A percentile compares a stretch with the other conserved stretches of the same genome.
Evolutionary conservation across 2,888 invertebrate genomes (phyloP).

Genomic region (Eristalis pertinax): DNA sequence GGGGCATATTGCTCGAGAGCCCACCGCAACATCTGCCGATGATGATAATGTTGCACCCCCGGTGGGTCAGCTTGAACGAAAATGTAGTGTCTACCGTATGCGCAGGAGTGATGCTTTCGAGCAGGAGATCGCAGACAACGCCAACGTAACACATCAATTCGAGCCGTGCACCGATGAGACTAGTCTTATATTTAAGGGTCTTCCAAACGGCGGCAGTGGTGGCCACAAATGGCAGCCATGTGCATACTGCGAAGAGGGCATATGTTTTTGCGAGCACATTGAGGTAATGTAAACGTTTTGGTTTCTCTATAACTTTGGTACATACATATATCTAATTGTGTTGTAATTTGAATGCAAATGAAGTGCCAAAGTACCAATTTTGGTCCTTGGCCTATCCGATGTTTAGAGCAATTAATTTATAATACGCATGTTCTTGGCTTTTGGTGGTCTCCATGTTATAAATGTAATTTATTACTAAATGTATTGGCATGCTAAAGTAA

Average conservation of each 20-base stretch:
- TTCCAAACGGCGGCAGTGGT: constrained; percentile 75
- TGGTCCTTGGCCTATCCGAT: constrained; percentile 27
- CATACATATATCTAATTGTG: constrained; percentile 34
- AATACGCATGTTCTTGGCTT: constrained; percentile 67
- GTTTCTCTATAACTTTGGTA: not conserved
- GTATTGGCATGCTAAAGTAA: constrained; percentile 59
- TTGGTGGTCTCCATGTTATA: constrained; percentile 48
- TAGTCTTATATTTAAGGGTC: constrained; percentile 79
- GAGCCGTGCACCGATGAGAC: constrained; percentile 80
- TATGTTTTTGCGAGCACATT: constrained; percentile 81
- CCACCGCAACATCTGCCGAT: constrained; percentile 74
- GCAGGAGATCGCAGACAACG: constrained; percentile 72
- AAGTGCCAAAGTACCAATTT: not conserved
- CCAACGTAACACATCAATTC: constrained; percentile 75
- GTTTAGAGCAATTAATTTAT: constrained; percentile 32
- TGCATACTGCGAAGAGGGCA: constrained; percentile 81
- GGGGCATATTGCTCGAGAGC: constrained; percentile 77
- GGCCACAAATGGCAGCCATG: constrained; percentile 79
- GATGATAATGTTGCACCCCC: constrained; percentile 77
- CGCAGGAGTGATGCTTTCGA: constrained; percentile 79
- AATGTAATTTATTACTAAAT: constrained; percentile 39
- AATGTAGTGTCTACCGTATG: constrained; percentile 81
- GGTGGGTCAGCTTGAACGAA: constrained; percentile 79
- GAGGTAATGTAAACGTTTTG: constrained; percentile 78
- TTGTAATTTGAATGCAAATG: constrained; percentile 6